These are phyloP conservation scores for Eptatretus burgeri DNA, from an alignment of 2,113 vertebrate species.

Conservation along the genomic window DNA sequence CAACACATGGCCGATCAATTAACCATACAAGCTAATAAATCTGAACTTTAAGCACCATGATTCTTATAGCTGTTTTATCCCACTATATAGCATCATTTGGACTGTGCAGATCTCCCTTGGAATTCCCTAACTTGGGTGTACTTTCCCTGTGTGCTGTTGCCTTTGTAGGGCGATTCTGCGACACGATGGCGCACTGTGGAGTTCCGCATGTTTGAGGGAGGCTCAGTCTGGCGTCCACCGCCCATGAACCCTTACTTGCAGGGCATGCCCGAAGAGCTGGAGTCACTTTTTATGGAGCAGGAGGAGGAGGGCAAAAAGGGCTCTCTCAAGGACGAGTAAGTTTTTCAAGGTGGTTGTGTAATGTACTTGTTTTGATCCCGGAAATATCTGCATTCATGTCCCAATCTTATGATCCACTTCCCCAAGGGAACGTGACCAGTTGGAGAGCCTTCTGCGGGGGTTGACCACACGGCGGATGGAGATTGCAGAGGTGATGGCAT, in stretches of 20 bases:
- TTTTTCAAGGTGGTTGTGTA: background rate
- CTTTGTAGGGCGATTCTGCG: slow-evolving; percentile 52
- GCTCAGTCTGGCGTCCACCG: slow-evolving; percentile 77
- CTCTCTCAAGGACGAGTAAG: slow-evolving; percentile 82
- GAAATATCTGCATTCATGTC: too few species aligned
- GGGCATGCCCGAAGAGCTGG: slow-evolving; percentile 64
- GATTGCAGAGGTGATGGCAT: slow-evolving; percentile 79
- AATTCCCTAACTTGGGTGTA: too few species aligned
- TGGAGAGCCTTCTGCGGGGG: slow-evolving; percentile 66
- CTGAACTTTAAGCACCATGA: too few species aligned
- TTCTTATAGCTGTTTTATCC: too few species aligned
- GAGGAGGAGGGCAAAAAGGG: slow-evolving; percentile 69
- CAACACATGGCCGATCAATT: too few species aligned
- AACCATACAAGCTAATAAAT: too few species aligned
- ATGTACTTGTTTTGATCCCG: too few species aligned
- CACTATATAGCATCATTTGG: too few species aligned
- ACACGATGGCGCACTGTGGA: slow-evolving; percentile 87
- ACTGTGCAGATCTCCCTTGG: too few species aligned
- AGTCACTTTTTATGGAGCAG: slow-evolving; percentile 38
- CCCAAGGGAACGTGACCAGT: slow-evolving; percentile 60
- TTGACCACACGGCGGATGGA: slow-evolving; percentile 66
- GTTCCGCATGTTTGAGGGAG: slow-evolving; percentile 93
- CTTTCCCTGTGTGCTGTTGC: too few species aligned
- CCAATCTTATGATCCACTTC: background rate
- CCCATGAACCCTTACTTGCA: slow-evolving; percentile 81